These are phyloP conservation scores for Thryonomys swinderianus DNA, from an alignment of 2,113 vertebrate species.

Conservation along the genomic window DNA sequence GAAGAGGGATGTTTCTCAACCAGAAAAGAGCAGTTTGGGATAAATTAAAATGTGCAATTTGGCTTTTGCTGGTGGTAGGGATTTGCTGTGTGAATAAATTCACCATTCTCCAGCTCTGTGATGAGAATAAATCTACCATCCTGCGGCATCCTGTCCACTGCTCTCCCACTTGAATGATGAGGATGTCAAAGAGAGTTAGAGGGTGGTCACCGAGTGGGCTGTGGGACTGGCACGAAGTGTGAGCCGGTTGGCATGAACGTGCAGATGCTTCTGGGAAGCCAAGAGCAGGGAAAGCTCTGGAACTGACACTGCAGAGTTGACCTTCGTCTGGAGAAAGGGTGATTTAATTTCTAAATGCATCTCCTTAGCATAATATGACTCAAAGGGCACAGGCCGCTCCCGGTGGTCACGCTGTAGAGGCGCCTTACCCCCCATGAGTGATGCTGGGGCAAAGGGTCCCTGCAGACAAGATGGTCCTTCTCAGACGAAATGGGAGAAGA, in stretches of 20 bases:
- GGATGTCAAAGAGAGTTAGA: conserved; percentile 13
- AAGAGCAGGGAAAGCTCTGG: neutral
- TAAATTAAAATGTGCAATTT: conserved; percentile 70
- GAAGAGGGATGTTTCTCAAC: conserved; percentile 52
- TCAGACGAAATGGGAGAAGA: accelerated
- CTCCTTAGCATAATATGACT: conserved; percentile 45
- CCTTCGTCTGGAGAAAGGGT: conserved; percentile 31
- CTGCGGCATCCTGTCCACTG: neutral
- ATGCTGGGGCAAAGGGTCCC: neutral
- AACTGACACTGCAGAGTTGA: neutral
- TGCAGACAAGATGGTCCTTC: neutral
- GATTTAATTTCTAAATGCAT: conserved; percentile 24
- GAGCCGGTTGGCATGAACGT: accelerated
- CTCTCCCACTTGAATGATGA: neutral
- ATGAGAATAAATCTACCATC: conserved; percentile 44
- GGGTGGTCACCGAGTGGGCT: neutral
- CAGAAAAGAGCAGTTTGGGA: conserved; percentile 60
- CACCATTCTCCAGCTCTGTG: neutral
- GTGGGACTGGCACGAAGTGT: neutral
- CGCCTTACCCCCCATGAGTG: neutral
- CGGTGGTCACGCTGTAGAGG: neutral
- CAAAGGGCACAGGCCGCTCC: neutral
- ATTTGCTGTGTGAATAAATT: conserved; percentile 60
- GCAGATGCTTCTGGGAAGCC: neutral
- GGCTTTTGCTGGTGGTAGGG: conserved; percentile 59